Evolutionary conservation across 2,888 invertebrate species (phyloP).

Genomic region (Creontiades dilutus): DNA sequence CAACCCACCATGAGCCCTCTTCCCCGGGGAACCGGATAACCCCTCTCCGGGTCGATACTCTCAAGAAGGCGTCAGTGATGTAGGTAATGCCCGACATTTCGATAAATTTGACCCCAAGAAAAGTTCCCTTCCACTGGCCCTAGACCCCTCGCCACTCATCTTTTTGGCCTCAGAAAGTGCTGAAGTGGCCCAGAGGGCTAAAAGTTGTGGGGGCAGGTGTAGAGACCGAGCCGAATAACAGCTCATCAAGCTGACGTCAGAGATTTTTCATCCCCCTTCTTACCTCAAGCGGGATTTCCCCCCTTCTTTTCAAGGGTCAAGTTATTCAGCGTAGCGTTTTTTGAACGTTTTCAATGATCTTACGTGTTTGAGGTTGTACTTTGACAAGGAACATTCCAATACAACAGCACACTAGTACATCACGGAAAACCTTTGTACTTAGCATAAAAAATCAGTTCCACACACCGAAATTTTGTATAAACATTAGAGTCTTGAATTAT

Average conservation of each 20-base stretch:
- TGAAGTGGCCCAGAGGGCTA: conserved; percentile 50
- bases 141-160: background rate
- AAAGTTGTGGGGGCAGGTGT: conserved; percentile 58
- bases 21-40: background rate
- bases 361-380: background rate
- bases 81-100: conserved; percentile 36
- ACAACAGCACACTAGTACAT: too few species aligned
- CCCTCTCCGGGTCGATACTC: conserved; percentile 18
- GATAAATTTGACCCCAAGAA: conserved; percentile 28
- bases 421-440: too few species aligned
- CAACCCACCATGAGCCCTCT: background rate
- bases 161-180: conserved; percentile 62
- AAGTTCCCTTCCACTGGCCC: background rate
- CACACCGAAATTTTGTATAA: too few species aligned
- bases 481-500: too few species aligned
- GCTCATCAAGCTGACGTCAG: conserved; percentile 66
- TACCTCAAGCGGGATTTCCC: conserved; percentile 23
- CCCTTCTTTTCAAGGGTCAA: conserved; percentile 1
- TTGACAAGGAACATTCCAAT: too few species aligned
- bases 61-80: conserved; percentile 27
- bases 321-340: conserved; percentile 21
- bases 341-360: conserved; percentile 2
- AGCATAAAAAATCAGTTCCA: too few species aligned
- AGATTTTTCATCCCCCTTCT: conserved; percentile 51
- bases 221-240: conserved; percentile 44